phyloP scores from a whole-genome alignment of 2,888 invertebrate species.

The Perizoma affinitatum region DNA sequence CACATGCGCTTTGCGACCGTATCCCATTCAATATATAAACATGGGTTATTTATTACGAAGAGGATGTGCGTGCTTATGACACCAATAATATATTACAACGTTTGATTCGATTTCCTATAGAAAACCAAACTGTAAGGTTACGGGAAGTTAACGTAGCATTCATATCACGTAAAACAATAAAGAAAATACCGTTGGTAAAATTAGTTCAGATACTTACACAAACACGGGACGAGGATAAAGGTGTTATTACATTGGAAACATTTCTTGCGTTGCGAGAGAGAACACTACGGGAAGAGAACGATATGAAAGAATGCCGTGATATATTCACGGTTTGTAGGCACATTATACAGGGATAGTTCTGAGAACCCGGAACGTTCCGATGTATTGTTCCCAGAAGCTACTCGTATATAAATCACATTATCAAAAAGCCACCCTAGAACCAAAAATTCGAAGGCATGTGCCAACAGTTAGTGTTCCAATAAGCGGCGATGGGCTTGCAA shows the following conservation, averaged over 20 bases:
- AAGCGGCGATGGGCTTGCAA: too few relatives aligned
- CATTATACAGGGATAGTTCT: background rate
- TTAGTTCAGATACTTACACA: conserved; percentile 46
- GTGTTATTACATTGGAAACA: conserved; percentile 17
- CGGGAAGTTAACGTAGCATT: conserved; percentile 47
- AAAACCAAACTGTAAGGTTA: conserved; percentile 31
- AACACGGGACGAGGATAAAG: conserved; percentile 36
- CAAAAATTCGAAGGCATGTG: too few relatives aligned
- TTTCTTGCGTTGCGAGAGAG: background rate
- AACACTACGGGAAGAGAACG: background rate
- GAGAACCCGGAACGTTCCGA: background rate
- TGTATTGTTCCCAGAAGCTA: background rate
- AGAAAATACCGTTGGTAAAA: conserved; percentile 52
- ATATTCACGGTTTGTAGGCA: too few relatives aligned
- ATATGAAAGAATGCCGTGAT: too few relatives aligned
- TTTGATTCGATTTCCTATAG: conserved; percentile 59
- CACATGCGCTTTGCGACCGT: conserved; percentile 50
- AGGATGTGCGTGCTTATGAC: conserved; percentile 48
- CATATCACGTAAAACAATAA: conserved; percentile 66
- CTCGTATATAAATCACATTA: background rate
- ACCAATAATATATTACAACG: conserved; percentile 53
- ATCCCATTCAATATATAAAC: conserved; percentile 39
- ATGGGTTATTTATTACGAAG: conserved; percentile 57
- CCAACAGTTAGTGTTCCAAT: too few relatives aligned
- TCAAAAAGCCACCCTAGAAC: conserved; percentile 3